Conservation (phyloP, 1,140 invertebrate species). For the Papilio polyxenes region DNA sequence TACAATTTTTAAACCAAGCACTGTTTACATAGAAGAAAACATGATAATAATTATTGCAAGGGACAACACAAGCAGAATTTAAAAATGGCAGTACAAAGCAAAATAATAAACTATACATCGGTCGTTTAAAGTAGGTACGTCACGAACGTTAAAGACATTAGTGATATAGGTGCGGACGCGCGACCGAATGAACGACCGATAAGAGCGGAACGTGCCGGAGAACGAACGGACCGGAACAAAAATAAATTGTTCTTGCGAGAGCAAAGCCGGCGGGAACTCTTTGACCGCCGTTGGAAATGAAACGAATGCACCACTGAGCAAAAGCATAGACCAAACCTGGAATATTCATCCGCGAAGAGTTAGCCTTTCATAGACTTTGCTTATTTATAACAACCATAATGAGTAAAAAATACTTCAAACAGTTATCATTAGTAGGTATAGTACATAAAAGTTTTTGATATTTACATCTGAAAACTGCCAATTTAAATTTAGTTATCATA, state of each 20-base stretch:
- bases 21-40: neutral
- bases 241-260: slow-evolving; percentile 25
- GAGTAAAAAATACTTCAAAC: neutral
- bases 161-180: slow-evolving; percentile 57
- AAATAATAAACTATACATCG: slow-evolving; percentile 42
- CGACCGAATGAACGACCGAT: slow-evolving; percentile 51
- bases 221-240: slow-evolving; percentile 38
- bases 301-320: neutral
- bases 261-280: neutral
- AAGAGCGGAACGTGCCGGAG: slow-evolving; percentile 38
- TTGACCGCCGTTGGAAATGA: slow-evolving; percentile 11
- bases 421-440: neutral
- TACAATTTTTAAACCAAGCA: neutral
- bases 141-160: slow-evolving; percentile 53
- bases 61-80: neutral
- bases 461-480: neutral
- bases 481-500: neutral
- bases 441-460: neutral
- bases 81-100: slow-evolving; percentile 38
- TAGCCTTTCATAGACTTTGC: neutral
- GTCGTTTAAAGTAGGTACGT: slow-evolving; percentile 42
- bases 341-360: neutral
- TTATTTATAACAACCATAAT: neutral
- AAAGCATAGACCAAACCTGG: neutral
- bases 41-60: neutral